Evolutionary conservation across 2,888 invertebrate species (phyloP), one percentile per base, ranked within the genome.

Genomic region (Lasiommata megera): DNA sequence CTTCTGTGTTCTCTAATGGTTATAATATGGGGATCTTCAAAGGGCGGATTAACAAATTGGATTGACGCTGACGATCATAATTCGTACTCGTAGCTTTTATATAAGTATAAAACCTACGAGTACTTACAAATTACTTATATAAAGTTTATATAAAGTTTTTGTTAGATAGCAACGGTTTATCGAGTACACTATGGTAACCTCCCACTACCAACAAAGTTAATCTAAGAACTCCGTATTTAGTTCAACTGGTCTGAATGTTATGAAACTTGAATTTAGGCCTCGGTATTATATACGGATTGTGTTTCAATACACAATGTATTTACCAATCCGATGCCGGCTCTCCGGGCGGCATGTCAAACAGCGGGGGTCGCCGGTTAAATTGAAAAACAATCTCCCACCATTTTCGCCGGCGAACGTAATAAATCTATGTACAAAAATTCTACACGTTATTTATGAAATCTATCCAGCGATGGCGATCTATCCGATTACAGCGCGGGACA

Each of bases 381-480:
- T 91, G 91, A 91, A 91, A 91, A 91, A 91, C 90, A 89, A 90
- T 89, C 91, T 89, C 89, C 88, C 85, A 84, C 88, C 86, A 90
- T 89, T 91, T 90, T 90, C 88, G 87, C 88, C 83, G 83, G 81
- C 84, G 85, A 85, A 82, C 83, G 87, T 88, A 88, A 90, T 90
- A 90, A 90, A 90, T 90, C 90, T 90, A 90, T 89, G 90, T 90
- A 90, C 88, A 88, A 88, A 89, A 89, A 89, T 88, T 86, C 84
- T 87, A 88, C 88, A 84, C 85, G 82, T 84, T 89, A 88, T 90
- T 90, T 89, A 88, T 90, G 83, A 88, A 90, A 89, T 86, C 83
- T 88, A 88, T 88, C 82, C 73, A 75, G 77, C 71, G 73, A 71
- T 74, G 69, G 72, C 76, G 76, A 81, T 83, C 82, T 83, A 77